These are phyloP conservation scores for Probaryconus sp. DNA, from an alignment of 1,140 invertebrate genomes.

Conservation along the genomic window DNA sequence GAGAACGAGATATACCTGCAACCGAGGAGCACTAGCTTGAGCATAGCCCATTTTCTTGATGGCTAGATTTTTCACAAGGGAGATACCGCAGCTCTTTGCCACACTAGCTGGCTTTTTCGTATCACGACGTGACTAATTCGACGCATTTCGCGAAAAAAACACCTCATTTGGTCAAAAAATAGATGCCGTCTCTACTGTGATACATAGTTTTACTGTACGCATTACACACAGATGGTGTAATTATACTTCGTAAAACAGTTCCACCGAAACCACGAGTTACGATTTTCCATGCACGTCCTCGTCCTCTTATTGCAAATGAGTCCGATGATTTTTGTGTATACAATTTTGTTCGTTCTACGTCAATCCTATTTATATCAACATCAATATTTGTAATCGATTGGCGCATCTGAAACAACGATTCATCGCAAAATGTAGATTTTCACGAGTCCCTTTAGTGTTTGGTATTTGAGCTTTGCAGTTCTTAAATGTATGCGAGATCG, in stretches of 20 bases:
- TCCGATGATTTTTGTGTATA: too few relatives aligned
- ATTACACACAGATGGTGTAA: too few relatives aligned
- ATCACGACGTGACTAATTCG: conserved; percentile 49
- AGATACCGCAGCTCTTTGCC: conserved; percentile 16
- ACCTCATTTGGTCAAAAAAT: conserved; percentile 6
- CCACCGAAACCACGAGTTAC: too few relatives aligned
- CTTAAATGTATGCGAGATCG: conserved; percentile 17
- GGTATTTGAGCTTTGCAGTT: conserved; percentile 1
- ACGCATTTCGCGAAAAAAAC: conserved; percentile 35
- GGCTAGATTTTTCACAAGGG: conserved; percentile 56
- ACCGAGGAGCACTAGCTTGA: conserved; percentile 28
- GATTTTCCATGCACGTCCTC: too few relatives aligned
- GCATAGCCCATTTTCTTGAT: conserved; percentile 53
- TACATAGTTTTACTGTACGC: too few relatives aligned
- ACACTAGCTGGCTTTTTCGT: conserved; percentile 35
- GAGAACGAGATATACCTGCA: conserved; percentile 34
- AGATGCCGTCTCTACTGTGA: too few relatives aligned
- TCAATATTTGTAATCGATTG: too few relatives aligned
- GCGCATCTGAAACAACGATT: neutral
- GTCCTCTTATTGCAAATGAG: too few relatives aligned
- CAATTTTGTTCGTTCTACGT: too few relatives aligned
- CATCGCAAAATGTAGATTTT: conserved; percentile 21
- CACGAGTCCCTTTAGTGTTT: neutral
- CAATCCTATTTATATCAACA: too few relatives aligned
- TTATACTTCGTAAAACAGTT: too few relatives aligned